A percentile compares a stretch with the other conserved stretches of the same genome.
phyloP scores from a whole-genome alignment of 2,888 invertebrate species.

The Mallateleia sp. region DNA sequence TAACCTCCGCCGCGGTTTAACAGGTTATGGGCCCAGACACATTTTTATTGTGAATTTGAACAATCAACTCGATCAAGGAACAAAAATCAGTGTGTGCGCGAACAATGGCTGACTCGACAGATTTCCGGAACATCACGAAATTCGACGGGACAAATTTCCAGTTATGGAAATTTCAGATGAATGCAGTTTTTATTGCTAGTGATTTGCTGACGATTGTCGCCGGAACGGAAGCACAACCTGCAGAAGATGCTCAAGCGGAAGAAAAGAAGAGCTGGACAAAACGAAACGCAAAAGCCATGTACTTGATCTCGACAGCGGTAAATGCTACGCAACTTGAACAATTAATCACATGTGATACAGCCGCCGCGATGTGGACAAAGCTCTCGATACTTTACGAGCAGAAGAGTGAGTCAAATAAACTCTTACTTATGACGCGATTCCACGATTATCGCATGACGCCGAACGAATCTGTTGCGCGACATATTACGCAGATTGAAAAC shows the following conservation, averaged over 20 bases:
- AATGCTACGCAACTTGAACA: constrained; percentile 53
- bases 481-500: constrained; percentile 53
- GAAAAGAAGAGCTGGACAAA: constrained; percentile 5
- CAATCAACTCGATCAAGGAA: too few relatives aligned
- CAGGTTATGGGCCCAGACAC: background rate
- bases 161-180: background rate
- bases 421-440: constrained; percentile 48
- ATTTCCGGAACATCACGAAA: background rate
- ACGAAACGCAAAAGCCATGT: constrained; percentile 53
- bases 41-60: too few relatives aligned
- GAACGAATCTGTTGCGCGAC: constrained; percentile 44
- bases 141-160: background rate
- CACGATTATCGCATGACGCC: constrained; percentile 64
- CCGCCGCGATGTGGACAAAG: constrained; percentile 64
- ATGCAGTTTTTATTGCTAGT: background rate
- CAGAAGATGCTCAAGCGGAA: background rate
- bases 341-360: constrained; percentile 57
- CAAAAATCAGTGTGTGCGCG: background rate
- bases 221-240: background rate
- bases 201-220: constrained; percentile 4
- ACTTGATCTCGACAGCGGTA: constrained; percentile 44
- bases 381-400: constrained; percentile 51
- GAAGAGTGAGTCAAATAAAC: constrained; percentile 51
- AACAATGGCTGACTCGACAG: too few relatives aligned
- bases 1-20: too few relatives aligned